Conservation (phyloP, 2,797 vertebrate species). For the Gymnodraco acuticeps region DNA sequence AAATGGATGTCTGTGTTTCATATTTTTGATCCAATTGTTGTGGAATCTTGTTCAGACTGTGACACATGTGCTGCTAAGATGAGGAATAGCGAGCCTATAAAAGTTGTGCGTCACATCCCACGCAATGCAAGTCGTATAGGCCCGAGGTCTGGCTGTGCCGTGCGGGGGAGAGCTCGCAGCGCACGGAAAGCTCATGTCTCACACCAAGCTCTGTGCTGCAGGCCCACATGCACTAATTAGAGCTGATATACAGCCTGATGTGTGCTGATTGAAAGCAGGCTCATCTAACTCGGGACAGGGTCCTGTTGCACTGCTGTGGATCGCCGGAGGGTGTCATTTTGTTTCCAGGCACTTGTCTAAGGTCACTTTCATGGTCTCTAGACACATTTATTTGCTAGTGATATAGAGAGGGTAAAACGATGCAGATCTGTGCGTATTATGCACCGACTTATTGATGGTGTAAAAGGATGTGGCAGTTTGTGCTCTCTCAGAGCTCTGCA, state of each 20-base stretch:
- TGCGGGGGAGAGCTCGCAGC: constrained; percentile 74
- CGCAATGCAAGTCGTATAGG: constrained; percentile 74
- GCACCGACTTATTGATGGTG: constrained; percentile 51
- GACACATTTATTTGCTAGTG: constrained; percentile 62
- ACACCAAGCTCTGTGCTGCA: constrained; percentile 73
- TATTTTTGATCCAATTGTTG: constrained; percentile 78
- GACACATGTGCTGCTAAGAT: constrained; percentile 85
- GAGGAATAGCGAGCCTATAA: constrained; percentile 77
- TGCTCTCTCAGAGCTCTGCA: constrained; percentile 37
- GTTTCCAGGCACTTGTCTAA: constrained; percentile 72
- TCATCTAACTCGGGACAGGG: constrained; percentile 75
- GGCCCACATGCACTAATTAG: constrained; percentile 79
- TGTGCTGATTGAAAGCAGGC: constrained; percentile 82
- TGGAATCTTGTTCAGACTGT: constrained; percentile 79
- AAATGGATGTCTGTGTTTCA: constrained; percentile 66
- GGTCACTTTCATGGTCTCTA: constrained; percentile 66
- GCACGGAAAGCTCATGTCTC: constrained; percentile 83
- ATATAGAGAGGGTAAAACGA: constrained; percentile 67
- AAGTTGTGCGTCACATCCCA: constrained; percentile 81
- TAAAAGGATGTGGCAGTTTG: constrained; percentile 62
- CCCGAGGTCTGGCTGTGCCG: constrained; percentile 79
- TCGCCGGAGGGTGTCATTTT: constrained; percentile 72
- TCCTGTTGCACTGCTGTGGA: constrained; percentile 64
- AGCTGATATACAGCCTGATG: constrained; percentile 84
- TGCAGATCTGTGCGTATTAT: constrained; percentile 49